Evolutionary conservation across 2,113 vertebrate species (phyloP).

Genomic region (Melanerpes aurifrons): DNA sequence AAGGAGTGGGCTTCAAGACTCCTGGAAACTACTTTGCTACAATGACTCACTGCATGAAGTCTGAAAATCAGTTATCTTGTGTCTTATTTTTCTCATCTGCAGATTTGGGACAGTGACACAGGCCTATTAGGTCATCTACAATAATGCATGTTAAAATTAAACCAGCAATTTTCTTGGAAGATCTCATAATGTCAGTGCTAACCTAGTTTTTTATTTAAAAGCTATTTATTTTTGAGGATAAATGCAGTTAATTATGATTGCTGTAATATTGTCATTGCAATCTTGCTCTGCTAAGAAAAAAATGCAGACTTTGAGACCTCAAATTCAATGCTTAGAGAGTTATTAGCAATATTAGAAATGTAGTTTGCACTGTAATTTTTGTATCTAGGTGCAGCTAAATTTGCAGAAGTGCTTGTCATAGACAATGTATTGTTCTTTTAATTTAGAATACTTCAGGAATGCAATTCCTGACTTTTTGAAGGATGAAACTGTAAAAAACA

Average conservation of each 20-base stretch:
- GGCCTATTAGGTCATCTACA: background rate
- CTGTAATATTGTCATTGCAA: background rate
- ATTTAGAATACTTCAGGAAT: background rate
- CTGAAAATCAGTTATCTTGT: background rate
- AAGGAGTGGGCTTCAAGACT: slow-evolving; percentile 22
- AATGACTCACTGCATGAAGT: slow-evolving; percentile 12
- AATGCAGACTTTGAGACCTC: background rate
- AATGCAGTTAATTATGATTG: background rate
- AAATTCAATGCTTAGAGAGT: background rate
- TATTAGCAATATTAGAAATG: background rate
- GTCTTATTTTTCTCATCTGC: background rate
- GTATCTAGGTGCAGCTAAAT: background rate
- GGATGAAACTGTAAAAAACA: background rate
- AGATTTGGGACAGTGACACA: background rate
- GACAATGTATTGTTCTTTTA: background rate
- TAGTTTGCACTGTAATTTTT: background rate
- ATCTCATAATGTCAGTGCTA: background rate
- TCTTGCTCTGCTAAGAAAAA: background rate
- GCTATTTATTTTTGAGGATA: background rate
- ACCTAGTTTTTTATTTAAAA: background rate
- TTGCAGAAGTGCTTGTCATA: background rate
- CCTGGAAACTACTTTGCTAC: background rate
- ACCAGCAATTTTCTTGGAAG: background rate
- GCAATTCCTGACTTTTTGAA: background rate
- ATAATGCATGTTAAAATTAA: background rate